These are phyloP conservation scores for Dryobotodes eremita DNA, from an alignment of 2,888 invertebrate species.

Conservation along the genomic window DNA sequence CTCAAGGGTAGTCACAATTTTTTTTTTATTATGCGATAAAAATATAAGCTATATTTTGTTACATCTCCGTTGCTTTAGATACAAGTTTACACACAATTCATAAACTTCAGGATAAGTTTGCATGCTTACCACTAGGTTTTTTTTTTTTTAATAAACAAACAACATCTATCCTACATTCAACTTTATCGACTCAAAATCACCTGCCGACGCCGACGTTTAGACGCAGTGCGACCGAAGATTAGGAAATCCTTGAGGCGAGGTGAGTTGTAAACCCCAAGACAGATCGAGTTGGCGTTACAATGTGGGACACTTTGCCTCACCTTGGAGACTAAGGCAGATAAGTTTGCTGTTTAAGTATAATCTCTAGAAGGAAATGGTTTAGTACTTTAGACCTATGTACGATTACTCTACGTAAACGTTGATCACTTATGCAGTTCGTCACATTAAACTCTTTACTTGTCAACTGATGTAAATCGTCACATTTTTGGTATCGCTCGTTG, in stretches of 20 bases:
- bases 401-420: background rate
- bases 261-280: constrained; percentile 9
- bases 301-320: background rate
- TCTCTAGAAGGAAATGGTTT: background rate
- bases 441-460: no score
- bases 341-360: background rate
- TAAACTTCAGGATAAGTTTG: no score
- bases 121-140: background rate
- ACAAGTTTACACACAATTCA: background rate
- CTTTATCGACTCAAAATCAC: background rate
- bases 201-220: background rate
- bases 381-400: background rate
- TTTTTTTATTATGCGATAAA: background rate
- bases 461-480: no score
- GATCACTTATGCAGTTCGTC: background rate
- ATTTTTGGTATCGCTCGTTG: no score
- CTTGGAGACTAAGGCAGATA: background rate
- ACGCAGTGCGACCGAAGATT: constrained; percentile 7
- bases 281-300: constrained; percentile 11
- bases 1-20: background rate
- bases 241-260: constrained; percentile 15
- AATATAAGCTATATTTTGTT: background rate
- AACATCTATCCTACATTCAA: background rate
- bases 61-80: background rate
- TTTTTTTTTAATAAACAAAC: background rate